Base-by-base conservation (phyloP, 2,888 invertebrate genomes). In the Hydrotaea diabolus region DNA sequence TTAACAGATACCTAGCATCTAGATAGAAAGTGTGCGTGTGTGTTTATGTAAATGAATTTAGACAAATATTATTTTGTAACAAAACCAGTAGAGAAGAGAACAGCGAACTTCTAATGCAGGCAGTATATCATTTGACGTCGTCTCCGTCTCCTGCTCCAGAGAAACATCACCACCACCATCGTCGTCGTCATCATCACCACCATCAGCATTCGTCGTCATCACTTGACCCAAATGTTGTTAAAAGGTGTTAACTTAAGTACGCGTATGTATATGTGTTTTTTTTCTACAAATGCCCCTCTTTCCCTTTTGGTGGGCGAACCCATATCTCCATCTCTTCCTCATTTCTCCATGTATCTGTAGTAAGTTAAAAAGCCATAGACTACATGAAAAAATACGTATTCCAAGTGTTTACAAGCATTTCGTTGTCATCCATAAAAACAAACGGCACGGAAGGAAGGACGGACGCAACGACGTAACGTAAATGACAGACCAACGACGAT, bases 321-420 rank as follows among this genome's bases (percentile, higher is more conserved):
- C 31, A 15, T 26, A 5, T 26, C 59, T 23, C 11, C 26, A 15
- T 13, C 59, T 0, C 17, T 13, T 7, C 19, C 19, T 53, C n/a
- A 8, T 19, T 53, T 39, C 39, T 13, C 39, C 36, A 0, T 17
- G 15, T 64, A 49, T 49, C 49, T 49, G 49, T 31, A 36, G 53
- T 39, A 64, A 77, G 77, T 81, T 72, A 46, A 81, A 73, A 57
- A 36, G 49, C 15, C 31, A 19, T 72, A 72, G 53, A 15, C 72
- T 31, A 7, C 31, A n/a, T n/a, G 31, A 31, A 31, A 73, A 81
- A 13, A 39, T 36, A 11, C 21, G 0, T 21, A 9, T 49, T 80
- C 77, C 66, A 78, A 78, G 77, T 82, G 74, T 82, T 82, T 82
- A 75, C 77, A 62, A 26, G 77, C 59, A 75, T 23, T 78, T 71